Evolutionary conservation across 2,113 vertebrate genomes (phyloP), one percentile per base, ranked within the genome.

Genomic region (Rhinogobius similis): DNA sequence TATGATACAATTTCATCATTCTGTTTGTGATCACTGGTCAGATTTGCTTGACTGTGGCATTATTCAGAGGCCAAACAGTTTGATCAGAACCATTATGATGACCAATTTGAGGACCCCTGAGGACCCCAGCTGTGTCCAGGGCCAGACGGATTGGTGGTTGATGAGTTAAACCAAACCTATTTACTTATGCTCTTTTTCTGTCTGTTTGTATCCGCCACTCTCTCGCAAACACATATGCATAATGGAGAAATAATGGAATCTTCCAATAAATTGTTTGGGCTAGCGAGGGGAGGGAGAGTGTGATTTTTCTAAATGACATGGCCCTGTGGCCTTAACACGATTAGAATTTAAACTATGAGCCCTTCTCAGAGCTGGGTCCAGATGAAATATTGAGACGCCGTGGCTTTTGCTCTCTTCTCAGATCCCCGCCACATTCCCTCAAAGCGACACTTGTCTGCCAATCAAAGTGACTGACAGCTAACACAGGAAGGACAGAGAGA

Each of bases 201-300:
- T 14, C 59, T 1, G 59, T 68, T 76, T 67, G 41, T 61, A 65
- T 70, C 80, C 52, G 81, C 59, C 76, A 64, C 75, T 67, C 85
- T 62, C 78, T 79, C 81, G 58, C 88, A 85, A 87, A 91, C 89
- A 86, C 89, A 93, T 90, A 93, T 93, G 90, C 91, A 93, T 92
- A 92, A 92, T 92, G 90, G 88, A 88, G 84, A 86, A 90, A 93
- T 92, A 93, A 94, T 93, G 89, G 87, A 88, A 91, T 92, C 89
- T 84, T 90, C 88, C 87, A 89, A 91, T 94, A 88, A 91, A 92
- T 92, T 90, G 89, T 91, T 92, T 91, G 88, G 87, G 79, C 77
- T 77, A 36, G 59, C 43, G 67, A 65, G 81, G 75, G 84, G 82
- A 75, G 23, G 65, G 77, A 14, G 89, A 89, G 87, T 79, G 76